phyloP scores from a whole-genome alignment of 2,113 vertebrate species.

The Gymnorhina tibicen region DNA sequence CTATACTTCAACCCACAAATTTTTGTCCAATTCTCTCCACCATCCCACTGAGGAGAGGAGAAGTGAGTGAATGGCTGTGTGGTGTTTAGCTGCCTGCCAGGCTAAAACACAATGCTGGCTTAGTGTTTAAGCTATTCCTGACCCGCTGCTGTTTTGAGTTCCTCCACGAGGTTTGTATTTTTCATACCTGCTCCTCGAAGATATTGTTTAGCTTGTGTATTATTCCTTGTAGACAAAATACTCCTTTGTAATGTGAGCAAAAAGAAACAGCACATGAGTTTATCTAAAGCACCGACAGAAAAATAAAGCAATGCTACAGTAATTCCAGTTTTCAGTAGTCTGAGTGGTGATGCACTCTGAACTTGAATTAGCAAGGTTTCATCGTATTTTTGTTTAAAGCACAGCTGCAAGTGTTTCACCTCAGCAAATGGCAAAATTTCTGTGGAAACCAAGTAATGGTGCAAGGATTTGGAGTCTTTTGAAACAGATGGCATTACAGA shows the following conservation, averaged over 20 bases:
- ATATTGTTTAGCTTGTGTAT: not conserved
- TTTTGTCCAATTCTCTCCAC: not conserved
- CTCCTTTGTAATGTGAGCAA: accelerated
- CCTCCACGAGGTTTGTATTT: not conserved
- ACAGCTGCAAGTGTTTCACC: not conserved
- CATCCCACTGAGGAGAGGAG: not conserved
- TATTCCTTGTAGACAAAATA: not conserved
- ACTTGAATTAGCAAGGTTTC: not conserved
- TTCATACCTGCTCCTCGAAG: not conserved
- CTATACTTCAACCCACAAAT: not conserved
- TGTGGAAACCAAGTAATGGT: not conserved
- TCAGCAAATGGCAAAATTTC: not conserved
- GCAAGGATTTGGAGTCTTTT: not conserved
- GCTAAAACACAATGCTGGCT: not conserved
- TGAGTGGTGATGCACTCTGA: not conserved
- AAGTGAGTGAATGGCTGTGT: not conserved
- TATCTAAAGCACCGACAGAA: not conserved
- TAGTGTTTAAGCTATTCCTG: not conserved
- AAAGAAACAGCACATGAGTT: not conserved
- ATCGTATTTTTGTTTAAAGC: not conserved
- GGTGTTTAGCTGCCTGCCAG: not conserved
- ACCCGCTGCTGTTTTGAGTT: not conserved
- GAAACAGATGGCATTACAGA: not conserved
- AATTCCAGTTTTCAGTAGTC: not conserved
- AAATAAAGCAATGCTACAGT: not conserved